These are phyloP conservation scores for Struthidea cinerea DNA, from an alignment of 2,113 vertebrate genomes.

Conservation along the genomic window DNA sequence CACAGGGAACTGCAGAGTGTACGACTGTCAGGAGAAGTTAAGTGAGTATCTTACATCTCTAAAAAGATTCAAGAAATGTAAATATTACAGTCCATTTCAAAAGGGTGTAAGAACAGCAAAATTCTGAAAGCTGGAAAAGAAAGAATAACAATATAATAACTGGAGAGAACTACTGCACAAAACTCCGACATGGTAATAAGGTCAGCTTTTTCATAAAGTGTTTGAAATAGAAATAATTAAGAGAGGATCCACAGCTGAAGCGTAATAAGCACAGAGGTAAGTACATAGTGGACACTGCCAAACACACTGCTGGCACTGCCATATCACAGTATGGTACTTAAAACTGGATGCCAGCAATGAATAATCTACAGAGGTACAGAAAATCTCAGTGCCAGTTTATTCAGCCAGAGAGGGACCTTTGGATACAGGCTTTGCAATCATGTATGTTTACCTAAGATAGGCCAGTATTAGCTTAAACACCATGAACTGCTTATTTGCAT, in stretches of 20 bases:
- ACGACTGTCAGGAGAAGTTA: background rate
- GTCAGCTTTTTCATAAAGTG: background rate
- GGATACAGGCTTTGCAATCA: background rate
- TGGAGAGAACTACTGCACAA: background rate
- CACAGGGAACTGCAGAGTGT: accelerated
- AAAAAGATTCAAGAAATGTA: background rate
- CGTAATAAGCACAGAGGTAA: background rate
- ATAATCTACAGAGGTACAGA: background rate
- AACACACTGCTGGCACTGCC: background rate
- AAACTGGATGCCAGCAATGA: background rate
- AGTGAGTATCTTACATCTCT: background rate
- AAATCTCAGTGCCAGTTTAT: background rate
- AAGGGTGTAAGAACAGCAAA: background rate
- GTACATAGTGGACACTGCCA: background rate
- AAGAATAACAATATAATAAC: background rate
- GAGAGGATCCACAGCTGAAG: background rate
- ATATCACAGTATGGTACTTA: background rate
- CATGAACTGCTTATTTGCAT: background rate
- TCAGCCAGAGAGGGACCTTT: background rate
- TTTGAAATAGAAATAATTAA: background rate
- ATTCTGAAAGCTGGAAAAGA: background rate
- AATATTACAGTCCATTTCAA: background rate
- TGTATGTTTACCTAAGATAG: background rate
- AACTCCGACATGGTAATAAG: background rate
- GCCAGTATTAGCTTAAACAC: background rate